phyloP scores from a whole-genome alignment of 53 echinoderm and acorn worm genomes.

The Astropecten irregularis region DNA sequence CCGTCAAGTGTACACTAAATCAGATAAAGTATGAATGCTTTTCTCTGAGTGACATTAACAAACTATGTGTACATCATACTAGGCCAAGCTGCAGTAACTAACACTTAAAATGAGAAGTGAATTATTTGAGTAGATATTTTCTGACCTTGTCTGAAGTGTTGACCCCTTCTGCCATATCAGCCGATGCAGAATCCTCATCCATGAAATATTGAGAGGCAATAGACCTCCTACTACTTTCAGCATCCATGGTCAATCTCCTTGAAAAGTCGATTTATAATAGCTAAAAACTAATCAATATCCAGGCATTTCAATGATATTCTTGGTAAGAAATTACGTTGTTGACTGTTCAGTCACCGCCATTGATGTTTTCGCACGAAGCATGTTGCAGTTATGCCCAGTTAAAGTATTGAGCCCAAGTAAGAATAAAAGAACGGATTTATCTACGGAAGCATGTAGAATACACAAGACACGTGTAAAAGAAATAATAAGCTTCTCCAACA shows the following conservation, averaged over 20 bases:
- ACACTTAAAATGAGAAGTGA: too few species aligned
- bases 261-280: neutral
- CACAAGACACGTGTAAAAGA: too few species aligned
- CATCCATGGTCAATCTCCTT: slow-evolving; percentile 22
- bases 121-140: too few species aligned
- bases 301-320: neutral
- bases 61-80: too few species aligned
- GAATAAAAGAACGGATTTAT: neutral
- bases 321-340: neutral
- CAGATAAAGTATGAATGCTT: too few species aligned
- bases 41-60: too few species aligned
- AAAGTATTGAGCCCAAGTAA: neutral
- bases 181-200: slow-evolving; percentile 79
- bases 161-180: slow-evolving; percentile 64
- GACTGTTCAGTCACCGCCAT: neutral
- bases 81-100: too few species aligned
- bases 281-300: too few species aligned
- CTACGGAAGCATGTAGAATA: neutral
- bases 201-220: slow-evolving; percentile 95
- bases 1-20: too few species aligned
- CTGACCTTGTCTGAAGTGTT: slow-evolving; percentile 85
- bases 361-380: neutral
- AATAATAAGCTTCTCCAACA: too few species aligned
- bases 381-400: neutral
- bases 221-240: slow-evolving; percentile 74